Evolutionary conservation across 2,888 invertebrate genomes (phyloP), one percentile per base, ranked within the genome.

Genomic region (Fissipunctia ypsillon): DNA sequence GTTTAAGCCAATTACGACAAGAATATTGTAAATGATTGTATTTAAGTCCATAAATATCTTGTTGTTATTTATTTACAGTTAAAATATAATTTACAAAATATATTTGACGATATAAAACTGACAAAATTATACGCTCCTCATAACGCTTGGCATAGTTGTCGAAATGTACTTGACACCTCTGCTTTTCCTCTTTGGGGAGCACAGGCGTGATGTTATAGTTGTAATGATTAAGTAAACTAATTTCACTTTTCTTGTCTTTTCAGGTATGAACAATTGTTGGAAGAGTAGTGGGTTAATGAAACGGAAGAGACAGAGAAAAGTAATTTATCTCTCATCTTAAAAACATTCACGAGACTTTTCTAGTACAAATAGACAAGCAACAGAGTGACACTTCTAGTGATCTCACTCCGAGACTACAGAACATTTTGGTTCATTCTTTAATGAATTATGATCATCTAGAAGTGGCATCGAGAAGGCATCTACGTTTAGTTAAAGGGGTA

Each of bases 181-280:
- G 7, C 22, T 16, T 16, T 28, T 22, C 16, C 14, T 2, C 22
- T 65, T 38, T 48, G 2, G 1, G 3, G 0, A 12, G 3, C 6
- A 9, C 6, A 43, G 12, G 7, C 7, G 3, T 22, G 12, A 19
- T 28, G 14, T 28, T 28, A 2, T 43, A 4, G 14, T 28, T 28
- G 4, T 16, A n/a, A 64, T 48, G 5, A 67, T 35, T 45, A 43
- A 22, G 14, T 25, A 0, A 35, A n/a, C 25, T 61, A 14, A 79
- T 16, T 16, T 22, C 3, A 14, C 2, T 25, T 60, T 43, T 65
- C 4, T 35, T 41, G 5, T 60, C 35, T 60, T 60, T 28, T 10
- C 60, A 77, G 76, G 19, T 80, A 80, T 65, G 73, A 73, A 60
- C 0, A 19, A 35, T 10, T 76, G 31, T 1, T 80, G 0, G 59